These are phyloP conservation scores for Apostichopus leukothele DNA, from an alignment of 53 echinoderm and acorn worm genomes.

Conservation along the genomic window DNA sequence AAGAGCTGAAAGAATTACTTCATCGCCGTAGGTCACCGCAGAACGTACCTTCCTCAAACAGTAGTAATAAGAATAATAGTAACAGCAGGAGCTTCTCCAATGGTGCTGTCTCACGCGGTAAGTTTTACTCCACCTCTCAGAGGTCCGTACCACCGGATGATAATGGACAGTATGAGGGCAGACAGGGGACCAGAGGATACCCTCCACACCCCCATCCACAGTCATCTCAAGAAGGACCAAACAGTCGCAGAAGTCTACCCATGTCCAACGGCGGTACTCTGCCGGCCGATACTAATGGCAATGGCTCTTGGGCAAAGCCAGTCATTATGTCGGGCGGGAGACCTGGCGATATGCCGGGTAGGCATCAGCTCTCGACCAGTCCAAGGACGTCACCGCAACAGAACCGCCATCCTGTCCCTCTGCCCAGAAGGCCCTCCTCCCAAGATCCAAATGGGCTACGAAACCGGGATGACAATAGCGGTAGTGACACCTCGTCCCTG, in stretches of 20 bases:
- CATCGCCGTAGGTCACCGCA: slow-evolving; percentile 52
- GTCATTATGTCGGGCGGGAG: slow-evolving; percentile 12
- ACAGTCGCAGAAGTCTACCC: slow-evolving; percentile 43
- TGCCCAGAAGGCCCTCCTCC: slow-evolving; percentile 31
- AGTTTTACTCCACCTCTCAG: slow-evolving; percentile 9
- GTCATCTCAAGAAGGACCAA: background rate
- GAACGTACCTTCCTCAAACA: slow-evolving; percentile 19
- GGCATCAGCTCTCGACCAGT: background rate
- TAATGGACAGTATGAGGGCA: background rate
- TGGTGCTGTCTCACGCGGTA: slow-evolving; percentile 47
- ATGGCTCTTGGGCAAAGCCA: slow-evolving; percentile 43
- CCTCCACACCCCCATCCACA: background rate
- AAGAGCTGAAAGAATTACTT: slow-evolving; percentile 83
- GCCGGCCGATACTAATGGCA: slow-evolving; percentile 37
- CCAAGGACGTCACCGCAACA: slow-evolving; percentile 22
- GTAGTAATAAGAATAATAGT: slow-evolving; percentile 74
- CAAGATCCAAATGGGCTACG: slow-evolving; percentile 28
- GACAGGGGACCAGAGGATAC: slow-evolving; percentile 17
- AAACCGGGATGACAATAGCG: slow-evolving; percentile 72
- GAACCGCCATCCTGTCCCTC: slow-evolving; percentile 19
- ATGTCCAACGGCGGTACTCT: slow-evolving; percentile 51
- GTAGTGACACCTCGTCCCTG: slow-evolving; percentile 95
- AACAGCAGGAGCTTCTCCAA: slow-evolving; percentile 60
- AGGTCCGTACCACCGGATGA: slow-evolving; percentile 22
- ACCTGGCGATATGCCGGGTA: background rate